These are phyloP conservation scores for Leuciscus idus DNA, from an alignment of 2,113 vertebrate species.

Conservation along the genomic window DNA sequence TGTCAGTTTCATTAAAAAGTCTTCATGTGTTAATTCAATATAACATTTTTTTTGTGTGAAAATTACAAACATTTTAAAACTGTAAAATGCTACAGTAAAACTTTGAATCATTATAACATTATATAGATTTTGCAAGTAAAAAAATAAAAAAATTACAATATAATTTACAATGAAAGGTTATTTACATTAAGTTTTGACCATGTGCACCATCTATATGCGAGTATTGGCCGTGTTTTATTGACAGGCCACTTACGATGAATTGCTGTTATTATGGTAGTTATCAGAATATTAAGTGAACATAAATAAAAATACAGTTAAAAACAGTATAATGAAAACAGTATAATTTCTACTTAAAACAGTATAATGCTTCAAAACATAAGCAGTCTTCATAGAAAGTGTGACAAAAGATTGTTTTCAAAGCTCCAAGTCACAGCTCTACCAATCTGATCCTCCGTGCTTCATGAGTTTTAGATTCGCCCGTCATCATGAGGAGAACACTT, in stretches of 20 bases:
- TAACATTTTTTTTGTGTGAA: background rate
- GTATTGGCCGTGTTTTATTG: background rate
- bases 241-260: background rate
- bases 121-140: background rate
- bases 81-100: background rate
- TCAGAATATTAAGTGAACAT: background rate
- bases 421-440: background rate
- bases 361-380: no score
- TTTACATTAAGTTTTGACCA: background rate
- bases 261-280: background rate
- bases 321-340: no score
- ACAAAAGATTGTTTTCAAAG: slow-evolving; percentile 16
- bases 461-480: slow-evolving; percentile 11
- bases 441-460: slow-evolving; percentile 28
- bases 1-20: background rate
- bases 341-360: no score
- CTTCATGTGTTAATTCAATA: background rate
- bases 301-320: no score
- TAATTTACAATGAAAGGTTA: background rate
- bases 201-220: background rate
- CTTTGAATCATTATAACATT: background rate
- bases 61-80: no score
- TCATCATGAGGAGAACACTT: slow-evolving; percentile 32
- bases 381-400: background rate
- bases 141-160: background rate